Conservation (phyloP, 1,140 invertebrate genomes). For the Drosophila hydei region DNA sequence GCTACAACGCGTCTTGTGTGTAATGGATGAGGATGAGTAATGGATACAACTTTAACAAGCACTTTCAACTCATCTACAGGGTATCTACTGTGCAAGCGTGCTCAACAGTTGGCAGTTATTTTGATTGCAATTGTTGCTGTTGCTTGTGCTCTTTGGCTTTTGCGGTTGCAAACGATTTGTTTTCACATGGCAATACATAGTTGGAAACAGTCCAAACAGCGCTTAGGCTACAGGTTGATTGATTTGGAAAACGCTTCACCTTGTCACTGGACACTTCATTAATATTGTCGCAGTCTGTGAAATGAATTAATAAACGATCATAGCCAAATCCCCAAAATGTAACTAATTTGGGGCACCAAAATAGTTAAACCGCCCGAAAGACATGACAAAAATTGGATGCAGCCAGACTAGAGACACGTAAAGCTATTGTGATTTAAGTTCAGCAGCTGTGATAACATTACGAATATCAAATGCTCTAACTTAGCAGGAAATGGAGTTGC, state of each 20-base stretch:
- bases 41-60: no score
- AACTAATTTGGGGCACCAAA: slow-evolving; percentile 57
- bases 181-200: not conserved
- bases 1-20: no score
- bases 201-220: slow-evolving; percentile 4
- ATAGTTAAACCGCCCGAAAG: slow-evolving; percentile 61
- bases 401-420: slow-evolving; percentile 16
- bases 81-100: not conserved
- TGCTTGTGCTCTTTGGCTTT: slow-evolving; percentile 41
- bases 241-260: not conserved
- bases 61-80: not conserved
- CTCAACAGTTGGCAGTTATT: not conserved
- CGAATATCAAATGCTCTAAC: slow-evolving; percentile 23
- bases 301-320: slow-evolving; percentile 30
- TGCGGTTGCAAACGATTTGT: slow-evolving; percentile 34
- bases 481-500: no score
- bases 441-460: not conserved
- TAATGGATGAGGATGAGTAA: no score
- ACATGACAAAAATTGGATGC: slow-evolving; percentile 57
- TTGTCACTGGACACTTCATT: slow-evolving; percentile 46
- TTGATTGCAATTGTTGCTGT: slow-evolving; percentile 49
- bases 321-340: slow-evolving; percentile 20
- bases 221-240: slow-evolving; percentile 7
- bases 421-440: slow-evolving; percentile 40
- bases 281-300: slow-evolving; percentile 49